Evolutionary conservation across 2,113 vertebrate genomes (phyloP).

Genomic region (Sylvietta virens): DNA sequence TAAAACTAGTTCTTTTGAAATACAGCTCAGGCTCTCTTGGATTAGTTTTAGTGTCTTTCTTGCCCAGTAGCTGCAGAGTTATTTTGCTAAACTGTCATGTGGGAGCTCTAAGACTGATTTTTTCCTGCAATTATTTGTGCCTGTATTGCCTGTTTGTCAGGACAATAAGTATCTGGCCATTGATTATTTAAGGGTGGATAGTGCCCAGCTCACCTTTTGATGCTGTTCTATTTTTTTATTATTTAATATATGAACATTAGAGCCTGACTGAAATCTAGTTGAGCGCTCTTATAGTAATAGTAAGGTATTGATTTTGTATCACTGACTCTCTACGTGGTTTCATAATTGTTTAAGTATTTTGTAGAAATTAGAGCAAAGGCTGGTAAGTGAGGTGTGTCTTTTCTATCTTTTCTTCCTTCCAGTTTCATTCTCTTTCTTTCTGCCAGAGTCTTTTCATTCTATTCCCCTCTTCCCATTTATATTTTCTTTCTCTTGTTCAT

Average conservation of each 20-base stretch:
- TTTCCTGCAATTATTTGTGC: neutral
- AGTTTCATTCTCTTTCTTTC: constrained; percentile 1
- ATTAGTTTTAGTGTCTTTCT: neutral
- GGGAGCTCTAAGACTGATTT: neutral
- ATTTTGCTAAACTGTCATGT: neutral
- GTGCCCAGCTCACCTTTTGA: neutral
- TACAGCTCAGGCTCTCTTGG: neutral
- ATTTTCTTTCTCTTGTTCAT: constrained; percentile 26
- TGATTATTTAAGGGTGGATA: neutral
- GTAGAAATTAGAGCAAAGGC: neutral
- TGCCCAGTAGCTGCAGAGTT: neutral
- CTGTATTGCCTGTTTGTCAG: neutral
- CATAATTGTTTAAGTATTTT: neutral
- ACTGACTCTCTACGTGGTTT: neutral
- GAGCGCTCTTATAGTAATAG: neutral
- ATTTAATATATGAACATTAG: neutral
- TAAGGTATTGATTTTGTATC: neutral
- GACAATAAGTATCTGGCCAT: neutral
- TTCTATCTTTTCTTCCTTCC: neutral
- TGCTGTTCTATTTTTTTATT: neutral
- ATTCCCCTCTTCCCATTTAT: constrained; percentile 3
- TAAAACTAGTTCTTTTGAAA: neutral
- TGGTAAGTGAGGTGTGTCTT: neutral
- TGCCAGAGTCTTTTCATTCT: neutral
- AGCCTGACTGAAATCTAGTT: neutral